These are phyloP conservation scores for Synergus umbraculus DNA, from an alignment of 2,888 invertebrate genomes.

Conservation along the genomic window DNA sequence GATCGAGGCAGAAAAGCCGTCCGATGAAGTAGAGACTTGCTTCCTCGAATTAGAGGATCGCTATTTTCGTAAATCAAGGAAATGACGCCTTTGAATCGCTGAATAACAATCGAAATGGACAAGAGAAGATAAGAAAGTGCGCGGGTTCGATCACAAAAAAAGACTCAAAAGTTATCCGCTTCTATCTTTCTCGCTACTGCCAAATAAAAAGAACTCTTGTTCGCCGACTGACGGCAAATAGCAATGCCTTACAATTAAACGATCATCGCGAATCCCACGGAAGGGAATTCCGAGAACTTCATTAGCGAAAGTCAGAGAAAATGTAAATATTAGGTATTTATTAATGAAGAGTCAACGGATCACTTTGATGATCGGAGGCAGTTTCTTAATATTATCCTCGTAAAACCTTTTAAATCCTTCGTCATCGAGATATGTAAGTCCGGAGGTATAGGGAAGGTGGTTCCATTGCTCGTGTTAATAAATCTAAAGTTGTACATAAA, in stretches of 20 bases:
- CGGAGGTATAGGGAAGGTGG: slow-evolving; percentile 40
- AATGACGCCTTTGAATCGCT: slow-evolving; percentile 9
- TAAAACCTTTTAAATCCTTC: slow-evolving; percentile 31
- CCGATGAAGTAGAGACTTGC: slow-evolving; percentile 9
- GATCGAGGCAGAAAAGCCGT: slow-evolving; percentile 13
- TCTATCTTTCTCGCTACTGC: slow-evolving; percentile 65
- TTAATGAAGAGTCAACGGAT: slow-evolving; percentile 44
- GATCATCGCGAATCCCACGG: slow-evolving; percentile 50
- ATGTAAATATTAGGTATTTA: slow-evolving; percentile 59
- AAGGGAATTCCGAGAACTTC: slow-evolving; percentile 46
- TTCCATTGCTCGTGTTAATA: slow-evolving; percentile 51
- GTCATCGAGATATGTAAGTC: slow-evolving; percentile 32
- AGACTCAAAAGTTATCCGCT: slow-evolving; percentile 48
- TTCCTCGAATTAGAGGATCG: slow-evolving; percentile 15
- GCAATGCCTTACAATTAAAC: slow-evolving; percentile 71
- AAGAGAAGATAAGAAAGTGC: slow-evolving; percentile 35
- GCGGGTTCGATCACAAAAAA: slow-evolving; percentile 38
- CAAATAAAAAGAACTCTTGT: slow-evolving; percentile 58
- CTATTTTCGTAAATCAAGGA: slow-evolving; percentile 32
- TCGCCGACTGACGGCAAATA: slow-evolving; percentile 50
- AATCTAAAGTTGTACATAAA: slow-evolving; percentile 56
- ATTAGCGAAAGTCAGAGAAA: slow-evolving; percentile 49
- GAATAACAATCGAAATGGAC: neutral
- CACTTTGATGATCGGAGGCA: slow-evolving; percentile 37
- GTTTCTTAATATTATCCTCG: slow-evolving; percentile 36